These are phyloP conservation scores for human (Homo sapiens) DNA, from an alignment of 2,113 vertebrate species.

Conservation along the genomic window GRCh38 chr9:41896501-41897000, in stretches of 20 bases:
- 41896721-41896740: neutral
- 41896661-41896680: neutral
- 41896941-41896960: too few species aligned
- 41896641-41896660: neutral
- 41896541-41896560: neutral
- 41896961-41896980: too few species aligned
- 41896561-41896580: neutral
- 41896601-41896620: neutral
- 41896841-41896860: too few species aligned
- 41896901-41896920: too few species aligned
- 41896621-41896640: neutral
- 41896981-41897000: too few species aligned
- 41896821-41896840: accelerated
- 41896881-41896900: too few species aligned
- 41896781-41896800: too few species aligned
- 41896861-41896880: too few species aligned
- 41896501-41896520: neutral
- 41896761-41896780: neutral
- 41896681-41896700: neutral
- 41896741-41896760: neutral
- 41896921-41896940: too few species aligned
- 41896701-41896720: neutral
- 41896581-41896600: neutral
- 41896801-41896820: too few species aligned
- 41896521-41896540: neutral